phyloP scores from a whole-genome alignment of 1,140 invertebrate genomes.

The Neodiprion pinetum region DNA sequence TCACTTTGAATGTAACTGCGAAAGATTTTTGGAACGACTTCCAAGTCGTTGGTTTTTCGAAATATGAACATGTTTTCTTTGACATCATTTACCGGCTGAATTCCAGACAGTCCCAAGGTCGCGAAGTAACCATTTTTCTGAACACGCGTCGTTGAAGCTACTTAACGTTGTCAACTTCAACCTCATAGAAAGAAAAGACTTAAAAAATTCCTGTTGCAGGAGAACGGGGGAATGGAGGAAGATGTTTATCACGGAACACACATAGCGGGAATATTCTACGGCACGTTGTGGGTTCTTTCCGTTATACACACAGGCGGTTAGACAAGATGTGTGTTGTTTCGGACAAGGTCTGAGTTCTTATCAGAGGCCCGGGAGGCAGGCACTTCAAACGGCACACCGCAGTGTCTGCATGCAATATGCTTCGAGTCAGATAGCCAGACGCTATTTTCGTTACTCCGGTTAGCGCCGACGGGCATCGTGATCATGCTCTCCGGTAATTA shows the following conservation, averaged over 20 bases:
- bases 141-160: too few relatives aligned
- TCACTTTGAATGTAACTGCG: too few relatives aligned
- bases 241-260: neutral
- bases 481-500: neutral
- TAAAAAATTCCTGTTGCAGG: neutral
- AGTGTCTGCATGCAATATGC: neutral
- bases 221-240: neutral
- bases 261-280: neutral
- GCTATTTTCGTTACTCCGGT: neutral
- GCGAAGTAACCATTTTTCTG: too few relatives aligned
- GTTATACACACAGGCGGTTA: neutral
- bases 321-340: neutral
- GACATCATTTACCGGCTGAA: too few relatives aligned
- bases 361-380: neutral
- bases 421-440: neutral
- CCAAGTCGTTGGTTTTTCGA: too few relatives aligned
- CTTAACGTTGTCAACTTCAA: too few relatives aligned
- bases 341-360: neutral
- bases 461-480: constrained; percentile 3
- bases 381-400: neutral
- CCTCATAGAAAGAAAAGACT: too few relatives aligned
- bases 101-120: too few relatives aligned
- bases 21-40: too few relatives aligned
- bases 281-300: neutral
- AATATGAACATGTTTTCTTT: too few relatives aligned